Evolutionary conservation across 1,140 invertebrate genomes (phyloP), one percentile per base, ranked within the genome.

Genomic region (Ostrea denselamellosa): DNA sequence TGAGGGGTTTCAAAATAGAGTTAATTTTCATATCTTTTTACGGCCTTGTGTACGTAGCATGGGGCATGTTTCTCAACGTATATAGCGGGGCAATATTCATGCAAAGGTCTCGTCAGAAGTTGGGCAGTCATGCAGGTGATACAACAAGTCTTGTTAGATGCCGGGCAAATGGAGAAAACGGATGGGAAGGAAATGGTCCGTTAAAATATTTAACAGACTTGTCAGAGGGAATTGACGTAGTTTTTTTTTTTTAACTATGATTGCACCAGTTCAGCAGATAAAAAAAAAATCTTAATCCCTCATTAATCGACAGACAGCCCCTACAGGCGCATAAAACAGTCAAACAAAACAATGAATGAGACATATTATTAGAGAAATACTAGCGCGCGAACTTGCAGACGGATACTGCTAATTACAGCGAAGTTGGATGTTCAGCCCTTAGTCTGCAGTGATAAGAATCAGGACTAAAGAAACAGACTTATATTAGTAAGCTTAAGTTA

Each of bases 41-140:
- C 68, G 22, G 12, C 68, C 68, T 77, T 77, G 68, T 34, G 25
- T 14, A 14, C 22, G 12, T 77, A 77, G 68, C 68, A 77, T 77
- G 68, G 68, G 68, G 68, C 12, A 77, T 14, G 68, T 22, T 25
- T 77, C 25, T 77, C 3, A 8, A n/a, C 9, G 7, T 77, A 28
- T 25, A 12, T 77, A 77, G 14, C 12, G 22, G 14, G 25, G 28
- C 17, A 62, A 62, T 17, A 62, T 19, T 17, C 56, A 62, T n/a
- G 1, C 5, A n/a, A 17, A 25, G 22, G 14, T 28, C 28, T 77
- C 25, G 28, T 77, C 28, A 28, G 68, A 77, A 77, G 68, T 25
- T 77, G 68, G 68, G 68, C 68, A 77, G 68, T 34, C 68, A 77
- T 77, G 68, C 68, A 77, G 68, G 68, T 62, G 56, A 17, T 62